phyloP scores from a whole-genome alignment of 2,113 vertebrate species.

The Ochotona princeps region DNA sequence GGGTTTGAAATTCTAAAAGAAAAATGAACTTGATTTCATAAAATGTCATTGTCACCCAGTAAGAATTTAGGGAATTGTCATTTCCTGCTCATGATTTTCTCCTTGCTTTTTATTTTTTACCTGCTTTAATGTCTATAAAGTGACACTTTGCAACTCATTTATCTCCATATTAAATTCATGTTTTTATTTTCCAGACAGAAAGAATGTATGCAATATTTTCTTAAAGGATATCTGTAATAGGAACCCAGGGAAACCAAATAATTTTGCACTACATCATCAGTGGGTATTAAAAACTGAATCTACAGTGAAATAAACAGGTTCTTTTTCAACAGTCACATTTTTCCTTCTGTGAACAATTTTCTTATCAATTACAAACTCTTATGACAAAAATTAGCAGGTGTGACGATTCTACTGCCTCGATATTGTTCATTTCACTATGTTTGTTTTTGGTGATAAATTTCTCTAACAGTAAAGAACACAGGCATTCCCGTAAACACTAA shows the following conservation, averaged over 20 bases:
- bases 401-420: background rate
- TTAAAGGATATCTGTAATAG: background rate
- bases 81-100: background rate
- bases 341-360: background rate
- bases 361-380: background rate
- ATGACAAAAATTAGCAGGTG: background rate
- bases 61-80: background rate
- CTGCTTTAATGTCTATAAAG: background rate
- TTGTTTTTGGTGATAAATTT: background rate
- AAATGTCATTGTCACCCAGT: background rate
- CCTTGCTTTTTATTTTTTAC: background rate
- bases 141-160: background rate
- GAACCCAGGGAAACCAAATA: background rate
- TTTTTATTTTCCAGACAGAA: background rate
- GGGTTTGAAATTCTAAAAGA: background rate
- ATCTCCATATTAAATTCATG: background rate
- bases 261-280: background rate
- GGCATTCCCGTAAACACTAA: background rate
- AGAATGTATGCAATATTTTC: background rate
- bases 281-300: slow-evolving; percentile 3
- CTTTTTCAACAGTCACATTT: background rate
- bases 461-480: background rate
- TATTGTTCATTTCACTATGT: background rate
- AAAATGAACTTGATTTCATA: background rate
- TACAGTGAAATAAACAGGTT: background rate